Base-by-base conservation (phyloP, 1,140 invertebrate species). In the Rhagoletis pomonella region DNA sequence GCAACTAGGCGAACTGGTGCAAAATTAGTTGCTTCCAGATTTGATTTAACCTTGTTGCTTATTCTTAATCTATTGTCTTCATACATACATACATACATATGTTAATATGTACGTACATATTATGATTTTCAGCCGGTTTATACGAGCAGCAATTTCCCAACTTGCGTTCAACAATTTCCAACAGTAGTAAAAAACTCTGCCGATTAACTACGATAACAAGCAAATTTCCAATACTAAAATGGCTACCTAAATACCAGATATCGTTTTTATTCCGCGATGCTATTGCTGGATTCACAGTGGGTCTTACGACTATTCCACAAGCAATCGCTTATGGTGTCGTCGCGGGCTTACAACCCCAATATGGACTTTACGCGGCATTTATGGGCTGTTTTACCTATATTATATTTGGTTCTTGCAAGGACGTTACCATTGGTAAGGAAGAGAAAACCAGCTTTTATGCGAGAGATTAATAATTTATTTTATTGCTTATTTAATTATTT, bases 351-450 rank as follows among this genome's bases (percentile, higher is more conserved):
- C 92, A 93, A 0, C 93, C 94, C 1, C 94, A 93, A 87, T 92
- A 93, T 87, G 91, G 93, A 1, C 93, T 99, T 0, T 98, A 98
- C 91, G 96, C 97, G 1, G 96, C 96, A 0, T 96, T 98, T 90
- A 96, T 98, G 94, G 97, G 97, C 58, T 96, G 96, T 89, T 97
- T 98, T 90, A 93, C 98, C 0, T 99, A 99, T 92, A 94, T 96
- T 29, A 89, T 98, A n/a, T 95, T 98, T 88, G 98, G 98, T 77
- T 97, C 96, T 59, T 97, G 97, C 89, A 97, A 97, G 92, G 97
- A 97, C 91, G 95, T 98, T 29, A 98, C 97, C 59, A 50, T 64
- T 17, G 10, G 19, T 64, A 44, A 10, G 10, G n/a, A 0, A 47
- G 29, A 86, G 29, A 65, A 19, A 65, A 6, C 73, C 42, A n/a